These are phyloP conservation scores for Harlomillsia oculata DNA, from an alignment of 1,140 invertebrate genomes.

Conservation along the genomic window DNA sequence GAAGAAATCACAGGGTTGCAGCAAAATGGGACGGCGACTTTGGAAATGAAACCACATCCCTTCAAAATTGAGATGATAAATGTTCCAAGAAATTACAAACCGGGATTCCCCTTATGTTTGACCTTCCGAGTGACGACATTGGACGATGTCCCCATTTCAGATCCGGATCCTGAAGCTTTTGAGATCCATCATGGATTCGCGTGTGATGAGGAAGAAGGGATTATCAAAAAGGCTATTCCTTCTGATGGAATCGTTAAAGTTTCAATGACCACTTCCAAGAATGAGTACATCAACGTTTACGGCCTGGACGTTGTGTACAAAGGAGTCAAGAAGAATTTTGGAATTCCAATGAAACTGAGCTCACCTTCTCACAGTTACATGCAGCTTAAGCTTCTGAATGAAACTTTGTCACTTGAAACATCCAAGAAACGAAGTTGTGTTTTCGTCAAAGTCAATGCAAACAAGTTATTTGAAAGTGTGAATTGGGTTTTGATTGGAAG, in stretches of 20 bases:
- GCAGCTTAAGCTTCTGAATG: slow-evolving; percentile 3
- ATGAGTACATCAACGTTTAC: slow-evolving; percentile 46
- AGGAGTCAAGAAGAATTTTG: neutral
- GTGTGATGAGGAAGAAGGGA: slow-evolving; percentile 52
- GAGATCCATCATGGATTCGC: slow-evolving; percentile 55
- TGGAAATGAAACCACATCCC: slow-evolving; percentile 65
- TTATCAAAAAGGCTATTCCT: slow-evolving; percentile 49
- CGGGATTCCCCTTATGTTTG: slow-evolving; percentile 50
- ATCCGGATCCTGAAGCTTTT: slow-evolving; percentile 49
- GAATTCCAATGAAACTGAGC: neutral
- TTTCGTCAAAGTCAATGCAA: neutral
- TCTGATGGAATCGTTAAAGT: slow-evolving; percentile 58
- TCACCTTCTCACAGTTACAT: slow-evolving; percentile 11
- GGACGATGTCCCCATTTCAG: slow-evolving; percentile 59
- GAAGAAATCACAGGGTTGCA: slow-evolving; percentile 65
- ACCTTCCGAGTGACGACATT: slow-evolving; percentile 59
- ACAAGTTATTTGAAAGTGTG: neutral
- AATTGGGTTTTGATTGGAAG: too few species aligned
- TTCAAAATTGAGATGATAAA: slow-evolving; percentile 72
- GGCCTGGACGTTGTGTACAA: slow-evolving; percentile 48
- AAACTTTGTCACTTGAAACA: neutral
- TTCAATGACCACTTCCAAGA: slow-evolving; percentile 54
- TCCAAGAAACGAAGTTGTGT: neutral
- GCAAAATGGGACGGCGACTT: slow-evolving; percentile 63
- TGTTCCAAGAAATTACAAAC: slow-evolving; percentile 72